phyloP scores from a whole-genome alignment of 2,113 vertebrate genomes.

The Cyprinodon variegatus region DNA sequence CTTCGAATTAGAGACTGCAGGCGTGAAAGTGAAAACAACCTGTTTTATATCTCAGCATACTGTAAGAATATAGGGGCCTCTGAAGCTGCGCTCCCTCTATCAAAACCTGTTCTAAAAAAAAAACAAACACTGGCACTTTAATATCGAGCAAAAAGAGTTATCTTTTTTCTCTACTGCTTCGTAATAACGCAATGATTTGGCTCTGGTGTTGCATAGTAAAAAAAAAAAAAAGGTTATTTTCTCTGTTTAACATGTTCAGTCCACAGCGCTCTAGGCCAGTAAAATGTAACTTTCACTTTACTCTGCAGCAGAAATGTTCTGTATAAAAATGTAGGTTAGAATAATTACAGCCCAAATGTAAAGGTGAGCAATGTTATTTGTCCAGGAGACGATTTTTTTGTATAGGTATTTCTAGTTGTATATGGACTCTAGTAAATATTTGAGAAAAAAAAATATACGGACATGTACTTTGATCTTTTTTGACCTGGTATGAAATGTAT shows the following conservation, averaged over 20 bases:
- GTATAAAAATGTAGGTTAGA: constrained; percentile 90
- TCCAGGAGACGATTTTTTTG: constrained; percentile 95
- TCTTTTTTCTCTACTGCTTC: constrained; percentile 54
- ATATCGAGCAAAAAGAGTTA: constrained; percentile 65
- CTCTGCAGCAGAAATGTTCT: constrained; percentile 76
- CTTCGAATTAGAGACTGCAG: constrained; percentile 42
- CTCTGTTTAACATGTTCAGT: constrained; percentile 29
- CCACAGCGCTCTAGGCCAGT: not conserved
- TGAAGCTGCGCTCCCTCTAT: constrained; percentile 63
- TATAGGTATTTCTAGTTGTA: constrained; percentile 99
- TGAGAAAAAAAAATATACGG: constrained; percentile 90
- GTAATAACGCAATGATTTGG: constrained; percentile 57
- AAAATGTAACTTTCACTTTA: constrained; percentile 59
- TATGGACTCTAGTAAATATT: constrained; percentile 98
- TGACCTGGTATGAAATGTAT: constrained; percentile 87
- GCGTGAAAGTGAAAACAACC: constrained; percentile 53
- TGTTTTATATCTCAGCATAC: constrained; percentile 36
- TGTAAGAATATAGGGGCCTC: constrained; percentile 52
- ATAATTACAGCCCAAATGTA: constrained; percentile 85
- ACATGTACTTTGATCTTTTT: constrained; percentile 89
- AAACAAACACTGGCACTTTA: constrained; percentile 86
- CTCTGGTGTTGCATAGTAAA: constrained; percentile 28
- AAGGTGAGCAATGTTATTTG: constrained; percentile 90
- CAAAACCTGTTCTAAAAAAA: constrained; percentile 48
- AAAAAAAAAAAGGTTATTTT: constrained; percentile 10